These are phyloP conservation scores for Fukomys damarensis DNA, from an alignment of 2,113 vertebrate species.

Conservation along the genomic window DNA sequence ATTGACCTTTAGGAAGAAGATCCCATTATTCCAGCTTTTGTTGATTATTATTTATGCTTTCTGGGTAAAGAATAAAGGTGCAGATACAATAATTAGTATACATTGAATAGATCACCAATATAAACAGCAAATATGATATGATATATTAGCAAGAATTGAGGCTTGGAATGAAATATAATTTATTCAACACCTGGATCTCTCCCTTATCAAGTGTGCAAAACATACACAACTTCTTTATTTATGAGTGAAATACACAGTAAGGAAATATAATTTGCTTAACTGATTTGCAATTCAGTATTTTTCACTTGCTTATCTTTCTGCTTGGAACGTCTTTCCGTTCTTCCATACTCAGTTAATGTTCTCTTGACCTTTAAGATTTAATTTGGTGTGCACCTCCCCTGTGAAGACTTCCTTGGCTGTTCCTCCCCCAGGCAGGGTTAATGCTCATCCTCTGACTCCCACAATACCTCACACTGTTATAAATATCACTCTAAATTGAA, in stretches of 20 bases:
- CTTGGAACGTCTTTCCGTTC: not conserved
- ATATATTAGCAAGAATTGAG: not conserved
- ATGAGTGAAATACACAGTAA: not conserved
- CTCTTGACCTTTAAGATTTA: not conserved
- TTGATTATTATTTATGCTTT: constrained; percentile 65
- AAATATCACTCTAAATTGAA: constrained; percentile 40
- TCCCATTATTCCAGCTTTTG: constrained; percentile 58
- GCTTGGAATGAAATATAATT: not conserved
- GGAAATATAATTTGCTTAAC: not conserved
- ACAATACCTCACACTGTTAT: not conserved
- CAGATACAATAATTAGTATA: not conserved
- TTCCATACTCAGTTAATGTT: not conserved
- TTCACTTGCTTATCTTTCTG: not conserved
- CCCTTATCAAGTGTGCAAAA: not conserved
- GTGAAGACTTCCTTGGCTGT: not conserved
- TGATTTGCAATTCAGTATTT: not conserved
- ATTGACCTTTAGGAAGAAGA: constrained; percentile 67
- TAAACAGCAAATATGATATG: not conserved
- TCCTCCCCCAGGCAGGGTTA: not conserved
- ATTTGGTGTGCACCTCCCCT: not conserved
- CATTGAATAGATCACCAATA: not conserved
- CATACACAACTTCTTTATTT: not conserved
- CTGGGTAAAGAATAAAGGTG: not conserved
- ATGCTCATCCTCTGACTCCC: not conserved
- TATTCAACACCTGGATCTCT: not conserved